phyloP scores from a whole-genome alignment of 2,113 vertebrate species.

The Rafetus swinhoei region DNA sequence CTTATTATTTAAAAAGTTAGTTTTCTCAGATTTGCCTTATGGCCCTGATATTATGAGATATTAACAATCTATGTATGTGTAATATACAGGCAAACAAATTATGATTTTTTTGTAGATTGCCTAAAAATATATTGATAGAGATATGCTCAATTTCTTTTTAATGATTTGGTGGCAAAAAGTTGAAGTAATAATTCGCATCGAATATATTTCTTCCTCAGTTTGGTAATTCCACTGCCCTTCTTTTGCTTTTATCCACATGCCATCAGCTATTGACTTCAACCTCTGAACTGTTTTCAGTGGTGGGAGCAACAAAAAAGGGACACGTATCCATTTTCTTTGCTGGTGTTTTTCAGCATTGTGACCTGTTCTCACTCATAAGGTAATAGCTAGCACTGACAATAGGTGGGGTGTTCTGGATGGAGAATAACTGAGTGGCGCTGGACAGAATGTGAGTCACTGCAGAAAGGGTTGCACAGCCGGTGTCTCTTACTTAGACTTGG shows the following conservation, averaged over 20 bases:
- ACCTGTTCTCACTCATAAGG: not conserved
- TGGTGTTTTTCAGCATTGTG: constrained; percentile 23
- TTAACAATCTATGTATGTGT: not conserved
- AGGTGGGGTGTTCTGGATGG: constrained; percentile 36
- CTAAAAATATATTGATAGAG: constrained; percentile 21
- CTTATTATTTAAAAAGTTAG: not conserved
- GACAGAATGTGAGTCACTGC: not conserved
- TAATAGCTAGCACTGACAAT: constrained; percentile 23
- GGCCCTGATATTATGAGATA: not conserved
- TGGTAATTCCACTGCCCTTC: not conserved
- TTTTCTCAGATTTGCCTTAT: not conserved
- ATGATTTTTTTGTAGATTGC: not conserved
- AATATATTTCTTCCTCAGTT: not conserved
- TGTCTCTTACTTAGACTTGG: not conserved
- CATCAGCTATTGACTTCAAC: not conserved
- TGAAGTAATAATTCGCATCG: not conserved
- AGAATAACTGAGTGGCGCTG: constrained; percentile 41
- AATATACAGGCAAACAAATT: not conserved
- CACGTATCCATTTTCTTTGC: not conserved
- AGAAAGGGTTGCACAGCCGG: constrained; percentile 8
- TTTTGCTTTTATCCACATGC: not conserved
- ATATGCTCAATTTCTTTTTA: not conserved
- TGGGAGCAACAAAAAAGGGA: constrained; percentile 7
- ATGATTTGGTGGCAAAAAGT: not conserved
- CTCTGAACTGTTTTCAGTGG: not conserved